A percentile compares a stretch with the other conserved stretches of the same genome.
Conservation (phyloP, 2,888 invertebrate genomes). For the Pachymerium ferrugineum region DNA sequence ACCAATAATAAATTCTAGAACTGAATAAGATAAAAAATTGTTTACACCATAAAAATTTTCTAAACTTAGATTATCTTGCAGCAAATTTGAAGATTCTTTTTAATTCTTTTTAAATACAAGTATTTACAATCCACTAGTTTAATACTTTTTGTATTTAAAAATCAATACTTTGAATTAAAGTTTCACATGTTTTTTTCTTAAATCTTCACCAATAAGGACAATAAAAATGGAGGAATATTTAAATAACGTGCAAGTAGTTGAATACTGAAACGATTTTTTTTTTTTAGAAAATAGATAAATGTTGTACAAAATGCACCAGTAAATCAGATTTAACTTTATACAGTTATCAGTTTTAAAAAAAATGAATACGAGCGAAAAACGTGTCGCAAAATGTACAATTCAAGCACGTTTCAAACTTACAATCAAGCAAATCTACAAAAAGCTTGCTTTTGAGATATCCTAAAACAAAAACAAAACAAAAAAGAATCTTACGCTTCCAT, state of each 20-base stretch:
- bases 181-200: no score
- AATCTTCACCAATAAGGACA: no score
- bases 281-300: background rate
- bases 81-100: background rate
- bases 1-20: no score
- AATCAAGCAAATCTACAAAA: no score
- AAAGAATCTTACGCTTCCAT: background rate
- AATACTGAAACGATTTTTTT: background rate
- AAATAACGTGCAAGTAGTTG: background rate
- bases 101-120: background rate
- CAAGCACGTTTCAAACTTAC: no score
- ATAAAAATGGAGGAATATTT: background rate
- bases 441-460: no score
- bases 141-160: constrained; percentile 1
- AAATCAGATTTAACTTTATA: no score
- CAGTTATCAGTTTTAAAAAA: no score
- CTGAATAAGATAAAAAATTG: no score
- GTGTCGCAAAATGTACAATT: background rate
- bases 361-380: background rate
- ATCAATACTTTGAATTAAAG: background rate
- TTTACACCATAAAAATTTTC: no score
- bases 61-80: no score
- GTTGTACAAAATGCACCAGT: background rate
- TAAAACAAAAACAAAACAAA: no score
- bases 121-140: background rate